Base-by-base conservation (phyloP, 2,797 vertebrate species). In the Smutsia temminckii region DNA sequence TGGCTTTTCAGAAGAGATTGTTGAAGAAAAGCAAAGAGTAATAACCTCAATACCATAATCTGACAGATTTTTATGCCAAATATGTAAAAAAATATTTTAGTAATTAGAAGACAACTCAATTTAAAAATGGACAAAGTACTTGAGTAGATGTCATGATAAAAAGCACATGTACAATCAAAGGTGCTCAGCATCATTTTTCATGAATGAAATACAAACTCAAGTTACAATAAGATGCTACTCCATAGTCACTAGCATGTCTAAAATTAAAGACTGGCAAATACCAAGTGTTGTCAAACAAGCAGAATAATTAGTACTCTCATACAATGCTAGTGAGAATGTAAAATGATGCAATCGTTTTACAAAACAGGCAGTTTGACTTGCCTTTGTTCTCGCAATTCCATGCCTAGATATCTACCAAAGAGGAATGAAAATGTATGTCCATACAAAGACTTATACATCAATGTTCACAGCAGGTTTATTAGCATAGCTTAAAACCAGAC, bases 191-290 rank as follows among this genome's bases (percentile, higher is more conserved):
- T 40, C 59, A 68, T 85, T 91, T 78, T 16, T 64, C 25, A 80
- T 90, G 27, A 86, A 21, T 83, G 23, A 40, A 88, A 87, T 79
- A 2, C 27, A 93, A 84, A 85, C 78, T 72, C 66, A 88, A 95
- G 84, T 51, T 66, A 23, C 0, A 69, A 4, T 37, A 91, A 55
- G 37, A 66, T 74, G 21, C 12, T 17, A 25, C n/a, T 80, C 49
- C 20, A 34, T 11, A 89, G 27, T 37, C 49, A 89, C 49, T 59
- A 63, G 8, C 17, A 66, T 51, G n/a, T 3, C n/a, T 72, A 53
- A 59, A 74, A 71, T 34, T 51, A 64, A 90, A 72, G 16, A 20
- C 34, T 55, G 53, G 78, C 66, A 66, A 51, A 66, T 68, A 81
- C 10, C 49, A 74, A 87, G 25, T 80, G 3, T 34, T 51, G 40